A percentile compares a stretch with the other conserved stretches of the same genome.
These are phyloP conservation scores for Philhelius pedissequus DNA, from an alignment of 2,888 invertebrate genomes.

Conservation along the genomic window DNA sequence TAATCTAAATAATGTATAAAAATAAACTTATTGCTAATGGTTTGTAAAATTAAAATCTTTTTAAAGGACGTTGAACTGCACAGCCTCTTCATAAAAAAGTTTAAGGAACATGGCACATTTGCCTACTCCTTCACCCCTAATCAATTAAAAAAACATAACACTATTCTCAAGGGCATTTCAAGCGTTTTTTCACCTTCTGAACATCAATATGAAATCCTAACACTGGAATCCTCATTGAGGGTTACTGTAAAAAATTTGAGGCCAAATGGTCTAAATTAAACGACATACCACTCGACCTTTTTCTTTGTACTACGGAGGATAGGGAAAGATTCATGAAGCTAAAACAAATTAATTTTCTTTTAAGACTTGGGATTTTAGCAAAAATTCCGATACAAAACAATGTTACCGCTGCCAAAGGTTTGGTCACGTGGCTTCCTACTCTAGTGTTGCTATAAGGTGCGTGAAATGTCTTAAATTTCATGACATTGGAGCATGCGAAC, in stretches of 20 bases:
- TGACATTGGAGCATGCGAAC: neutral
- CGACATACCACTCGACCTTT: neutral
- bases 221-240: too few relatives aligned
- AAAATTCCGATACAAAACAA: too few relatives aligned
- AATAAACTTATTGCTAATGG: neutral
- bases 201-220: neutral
- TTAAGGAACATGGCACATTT: neutral
- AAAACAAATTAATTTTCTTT: too few relatives aligned
- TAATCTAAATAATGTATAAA: neutral
- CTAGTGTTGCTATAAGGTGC: too few relatives aligned
- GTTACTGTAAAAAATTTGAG: neutral
- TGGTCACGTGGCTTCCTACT: too few relatives aligned
- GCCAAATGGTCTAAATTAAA: neutral
- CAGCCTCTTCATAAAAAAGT: neutral
- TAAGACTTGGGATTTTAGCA: too few relatives aligned
- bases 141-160: neutral
- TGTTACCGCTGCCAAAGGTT: too few relatives aligned
- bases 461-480: too few relatives aligned
- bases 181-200: neutral
- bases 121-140: neutral
- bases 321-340: too few relatives aligned
- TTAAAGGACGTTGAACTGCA: neutral
- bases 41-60: neutral
- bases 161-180: neutral
- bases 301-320: neutral